Evolutionary conservation across 2,888 invertebrate genomes (phyloP).

Genomic region (Argynnis bischoffii): DNA sequence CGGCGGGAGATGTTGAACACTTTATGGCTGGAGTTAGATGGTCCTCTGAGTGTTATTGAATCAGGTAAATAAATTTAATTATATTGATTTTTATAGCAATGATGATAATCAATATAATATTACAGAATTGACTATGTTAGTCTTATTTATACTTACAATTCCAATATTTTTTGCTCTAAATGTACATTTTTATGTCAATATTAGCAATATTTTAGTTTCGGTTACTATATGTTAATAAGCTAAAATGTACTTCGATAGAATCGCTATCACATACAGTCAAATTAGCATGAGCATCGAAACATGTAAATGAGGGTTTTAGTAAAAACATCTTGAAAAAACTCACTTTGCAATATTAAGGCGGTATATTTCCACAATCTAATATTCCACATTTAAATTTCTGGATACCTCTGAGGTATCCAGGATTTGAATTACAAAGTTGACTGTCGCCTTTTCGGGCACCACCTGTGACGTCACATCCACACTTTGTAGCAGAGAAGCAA

Average conservation of each 20-base stretch:
- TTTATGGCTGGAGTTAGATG: slow-evolving; percentile 34
- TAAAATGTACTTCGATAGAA: background rate
- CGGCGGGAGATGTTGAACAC: slow-evolving; percentile 24
- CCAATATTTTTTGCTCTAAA: too few relatives aligned
- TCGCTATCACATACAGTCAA: slow-evolving; percentile 19
- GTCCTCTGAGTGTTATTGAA: slow-evolving; percentile 22
- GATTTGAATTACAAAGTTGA: slow-evolving; percentile 78
- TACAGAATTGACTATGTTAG: too few relatives aligned
- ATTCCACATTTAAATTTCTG: slow-evolving; percentile 72
- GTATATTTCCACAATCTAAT: slow-evolving; percentile 65
- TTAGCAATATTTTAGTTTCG: too few relatives aligned
- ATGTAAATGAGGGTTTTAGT: slow-evolving; percentile 26
- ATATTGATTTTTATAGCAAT: background rate
- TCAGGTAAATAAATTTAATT: slow-evolving; percentile 25
- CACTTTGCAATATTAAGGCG: slow-evolving; percentile 43
- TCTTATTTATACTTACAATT: too few relatives aligned
- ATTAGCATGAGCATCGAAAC: slow-evolving; percentile 30
- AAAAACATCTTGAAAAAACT: slow-evolving; percentile 28
- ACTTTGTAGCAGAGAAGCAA: slow-evolving; percentile 18
- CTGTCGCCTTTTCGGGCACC: slow-evolving; percentile 57
- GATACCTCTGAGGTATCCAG: slow-evolving; percentile 42
- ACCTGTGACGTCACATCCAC: slow-evolving; percentile 35
- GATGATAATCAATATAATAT: too few relatives aligned
- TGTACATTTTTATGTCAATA: too few relatives aligned
- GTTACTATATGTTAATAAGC: background rate